These are phyloP conservation scores for Octodon degus DNA, from an alignment of 2,113 vertebrate genomes.

Conservation along the genomic window DNA sequence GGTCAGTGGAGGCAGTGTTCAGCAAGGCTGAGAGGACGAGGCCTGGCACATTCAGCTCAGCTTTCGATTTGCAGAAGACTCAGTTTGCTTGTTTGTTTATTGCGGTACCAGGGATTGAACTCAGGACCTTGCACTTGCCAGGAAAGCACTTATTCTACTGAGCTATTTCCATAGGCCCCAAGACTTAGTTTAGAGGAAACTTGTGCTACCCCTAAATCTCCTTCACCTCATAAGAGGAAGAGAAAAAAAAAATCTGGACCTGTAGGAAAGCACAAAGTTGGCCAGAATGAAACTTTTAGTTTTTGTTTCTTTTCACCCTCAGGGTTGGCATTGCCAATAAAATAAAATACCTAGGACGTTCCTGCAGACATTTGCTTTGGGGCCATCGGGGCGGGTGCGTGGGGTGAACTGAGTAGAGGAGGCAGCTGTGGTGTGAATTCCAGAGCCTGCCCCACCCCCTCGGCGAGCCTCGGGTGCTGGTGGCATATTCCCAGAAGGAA, in stretches of 20 bases:
- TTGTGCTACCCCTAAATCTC: neutral
- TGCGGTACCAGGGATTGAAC: too few relatives aligned
- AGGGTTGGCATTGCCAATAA: neutral
- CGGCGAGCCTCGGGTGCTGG: neutral
- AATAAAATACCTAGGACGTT: neutral
- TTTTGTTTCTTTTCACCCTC: neutral
- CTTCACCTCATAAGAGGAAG: neutral
- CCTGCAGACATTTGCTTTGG: constrained; percentile 24
- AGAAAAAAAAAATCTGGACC: neutral
- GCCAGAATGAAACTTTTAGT: constrained; percentile 2
- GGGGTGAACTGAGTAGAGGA: neutral
- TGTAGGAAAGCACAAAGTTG: neutral
- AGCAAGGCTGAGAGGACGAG: neutral
- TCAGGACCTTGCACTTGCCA: too few relatives aligned
- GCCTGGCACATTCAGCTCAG: neutral
- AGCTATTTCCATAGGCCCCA: neutral
- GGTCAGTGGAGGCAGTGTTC: neutral
- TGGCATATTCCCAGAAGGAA: neutral
- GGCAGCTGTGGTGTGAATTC: neutral
- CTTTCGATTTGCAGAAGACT: constrained; percentile 1
- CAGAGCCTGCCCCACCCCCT: neutral
- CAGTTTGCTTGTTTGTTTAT: too few relatives aligned
- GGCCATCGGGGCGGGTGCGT: neutral
- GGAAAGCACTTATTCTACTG: too few relatives aligned
- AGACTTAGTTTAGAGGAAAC: neutral